Evolutionary conservation across 2,113 vertebrate species (phyloP).

Genomic region (Holacanthus passer): DNA sequence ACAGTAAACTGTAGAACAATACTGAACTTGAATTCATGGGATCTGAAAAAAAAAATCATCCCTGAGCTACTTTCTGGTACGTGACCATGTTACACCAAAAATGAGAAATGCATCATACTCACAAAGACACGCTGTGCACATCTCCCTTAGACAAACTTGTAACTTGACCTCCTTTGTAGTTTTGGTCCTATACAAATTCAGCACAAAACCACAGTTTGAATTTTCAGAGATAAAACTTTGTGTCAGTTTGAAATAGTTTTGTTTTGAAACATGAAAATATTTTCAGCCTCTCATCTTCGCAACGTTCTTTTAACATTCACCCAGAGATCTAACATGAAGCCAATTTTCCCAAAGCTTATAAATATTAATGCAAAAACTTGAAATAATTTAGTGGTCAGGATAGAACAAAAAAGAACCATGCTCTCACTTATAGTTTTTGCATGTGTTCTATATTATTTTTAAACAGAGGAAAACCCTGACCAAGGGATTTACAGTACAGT

Average conservation of each 20-base stretch:
- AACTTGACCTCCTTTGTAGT: neutral
- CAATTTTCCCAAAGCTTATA: neutral
- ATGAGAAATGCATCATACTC: neutral
- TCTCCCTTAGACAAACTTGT: neutral
- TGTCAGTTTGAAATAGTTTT: neutral
- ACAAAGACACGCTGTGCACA: neutral
- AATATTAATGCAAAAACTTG: neutral
- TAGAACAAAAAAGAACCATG: neutral
- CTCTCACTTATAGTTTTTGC: neutral
- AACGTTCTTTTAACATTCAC: neutral
- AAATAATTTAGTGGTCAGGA: neutral
- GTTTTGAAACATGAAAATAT: neutral
- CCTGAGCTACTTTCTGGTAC: neutral
- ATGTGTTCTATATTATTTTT: neutral
- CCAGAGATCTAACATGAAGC: neutral
- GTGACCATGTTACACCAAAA: neutral
- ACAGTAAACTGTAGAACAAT: too few species aligned
- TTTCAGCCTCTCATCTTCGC: neutral
- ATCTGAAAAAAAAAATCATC: neutral
- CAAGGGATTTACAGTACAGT: neutral
- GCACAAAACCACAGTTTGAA: neutral
- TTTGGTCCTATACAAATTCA: neutral
- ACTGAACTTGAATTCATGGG: neutral
- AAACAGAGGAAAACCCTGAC: neutral
- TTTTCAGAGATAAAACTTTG: neutral